Conservation (phyloP, 2,888 invertebrate species). For the Trissolcus japonicus region DNA sequence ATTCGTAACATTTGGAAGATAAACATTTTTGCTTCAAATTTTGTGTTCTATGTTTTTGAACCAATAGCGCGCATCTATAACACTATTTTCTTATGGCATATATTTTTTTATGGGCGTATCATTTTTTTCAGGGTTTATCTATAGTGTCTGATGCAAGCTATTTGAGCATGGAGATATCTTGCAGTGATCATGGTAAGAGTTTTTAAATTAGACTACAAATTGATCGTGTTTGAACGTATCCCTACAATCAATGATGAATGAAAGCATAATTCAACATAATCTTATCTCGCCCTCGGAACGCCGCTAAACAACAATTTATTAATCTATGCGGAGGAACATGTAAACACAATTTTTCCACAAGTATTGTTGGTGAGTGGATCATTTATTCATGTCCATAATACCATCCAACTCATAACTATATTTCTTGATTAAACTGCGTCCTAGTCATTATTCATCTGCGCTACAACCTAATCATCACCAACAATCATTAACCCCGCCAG, state of each 20-base stretch:
- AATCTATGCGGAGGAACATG: constrained; percentile 21
- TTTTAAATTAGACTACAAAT: constrained; percentile 5
- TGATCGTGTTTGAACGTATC: constrained; percentile 4
- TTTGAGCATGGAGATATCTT: too few relatives aligned
- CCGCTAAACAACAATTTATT: constrained; percentile 29
- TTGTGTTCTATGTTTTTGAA: background rate
- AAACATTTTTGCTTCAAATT: background rate
- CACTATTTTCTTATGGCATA: background rate
- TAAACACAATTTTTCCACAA: constrained; percentile 20
- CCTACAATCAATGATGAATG: constrained; percentile 24
- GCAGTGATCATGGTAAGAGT: too few relatives aligned
- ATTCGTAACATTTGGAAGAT: too few relatives aligned
- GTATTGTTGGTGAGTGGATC: constrained; percentile 14
- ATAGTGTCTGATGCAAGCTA: too few relatives aligned
- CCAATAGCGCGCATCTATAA: background rate
- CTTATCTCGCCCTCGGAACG: constrained; percentile 20
- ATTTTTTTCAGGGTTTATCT: too few relatives aligned
- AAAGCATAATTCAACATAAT: constrained; percentile 11
- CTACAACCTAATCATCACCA: constrained; percentile 28
- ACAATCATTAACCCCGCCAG: constrained; percentile 35
- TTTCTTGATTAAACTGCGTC: constrained; percentile 33
- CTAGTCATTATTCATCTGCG: constrained; percentile 24
- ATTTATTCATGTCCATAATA: constrained; percentile 34
- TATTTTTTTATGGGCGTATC: too few relatives aligned
- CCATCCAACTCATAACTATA: constrained; percentile 23